Evolutionary conservation across 1,140 invertebrate species (phyloP).

Genomic region (Lethocerus indicus): DNA sequence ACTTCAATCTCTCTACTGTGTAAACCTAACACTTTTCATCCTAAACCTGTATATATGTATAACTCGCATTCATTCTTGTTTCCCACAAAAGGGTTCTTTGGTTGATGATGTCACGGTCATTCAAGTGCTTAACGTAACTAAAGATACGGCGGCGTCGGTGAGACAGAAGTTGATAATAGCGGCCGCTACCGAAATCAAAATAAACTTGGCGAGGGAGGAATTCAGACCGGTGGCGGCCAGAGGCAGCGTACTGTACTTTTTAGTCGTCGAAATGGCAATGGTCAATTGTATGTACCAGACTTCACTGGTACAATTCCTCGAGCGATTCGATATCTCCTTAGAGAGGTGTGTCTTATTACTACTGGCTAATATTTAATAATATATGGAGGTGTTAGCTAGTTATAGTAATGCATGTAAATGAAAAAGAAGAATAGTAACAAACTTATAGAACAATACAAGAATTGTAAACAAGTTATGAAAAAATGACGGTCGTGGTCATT

Average conservation of each 20-base stretch:
- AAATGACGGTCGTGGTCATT: no score
- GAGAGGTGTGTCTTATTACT: no score
- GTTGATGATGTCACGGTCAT: constrained; percentile 84
- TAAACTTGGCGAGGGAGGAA: constrained; percentile 75
- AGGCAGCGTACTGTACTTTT: constrained; percentile 80
- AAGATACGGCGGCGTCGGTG: constrained; percentile 70
- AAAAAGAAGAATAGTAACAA: no score
- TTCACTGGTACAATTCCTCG: constrained; percentile 75
- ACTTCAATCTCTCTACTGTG: no score
- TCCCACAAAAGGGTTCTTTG: constrained; percentile 72
- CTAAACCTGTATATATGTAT: no score
- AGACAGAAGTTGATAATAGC: constrained; percentile 65
- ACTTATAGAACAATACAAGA: no score
- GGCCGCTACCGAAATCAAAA: constrained; percentile 73
- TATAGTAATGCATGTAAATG: no score
- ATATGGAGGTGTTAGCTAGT: no score
- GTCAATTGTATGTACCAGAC: constrained; percentile 92
- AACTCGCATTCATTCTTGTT: no score
- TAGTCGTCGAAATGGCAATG: constrained; percentile 78
- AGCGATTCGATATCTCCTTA: constrained; percentile 76
- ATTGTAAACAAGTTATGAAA: no score
- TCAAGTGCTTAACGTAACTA: constrained; percentile 68
- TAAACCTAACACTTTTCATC: no score
- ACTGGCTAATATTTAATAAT: no score
- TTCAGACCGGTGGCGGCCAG: constrained; percentile 77